Percentiles rank a stretch among this genome's conserved stretches.
Conservation (phyloP, 2,888 invertebrate species). For the Temnothorax rugatulus region DNA sequence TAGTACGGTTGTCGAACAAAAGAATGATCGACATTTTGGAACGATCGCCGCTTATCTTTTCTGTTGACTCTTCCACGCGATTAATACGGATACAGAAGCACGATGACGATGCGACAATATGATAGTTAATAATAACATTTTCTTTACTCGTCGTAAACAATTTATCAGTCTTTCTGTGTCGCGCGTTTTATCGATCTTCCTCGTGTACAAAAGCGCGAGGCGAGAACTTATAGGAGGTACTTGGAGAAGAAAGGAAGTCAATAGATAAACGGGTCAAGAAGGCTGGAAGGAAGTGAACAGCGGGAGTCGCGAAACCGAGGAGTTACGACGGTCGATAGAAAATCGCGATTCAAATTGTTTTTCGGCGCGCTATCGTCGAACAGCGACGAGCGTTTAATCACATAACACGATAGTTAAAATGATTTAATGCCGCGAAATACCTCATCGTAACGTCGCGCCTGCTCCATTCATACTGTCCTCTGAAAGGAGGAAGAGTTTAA, state of each 20-base stretch:
- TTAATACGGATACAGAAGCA: slow-evolving; percentile 34
- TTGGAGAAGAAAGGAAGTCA: slow-evolving; percentile 16
- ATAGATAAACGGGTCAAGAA: slow-evolving; percentile 48
- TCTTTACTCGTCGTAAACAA: slow-evolving; percentile 48
- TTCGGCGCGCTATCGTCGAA: neutral
- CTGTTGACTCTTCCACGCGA: slow-evolving; percentile 23
- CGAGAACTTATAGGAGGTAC: slow-evolving; percentile 31
- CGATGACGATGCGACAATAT: slow-evolving; percentile 20
- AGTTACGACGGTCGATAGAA: slow-evolving; percentile 41
- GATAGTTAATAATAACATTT: slow-evolving; percentile 48
- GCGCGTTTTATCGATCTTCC: slow-evolving; percentile 32
- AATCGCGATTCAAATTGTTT: slow-evolving; percentile 51
- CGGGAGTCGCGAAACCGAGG: neutral
- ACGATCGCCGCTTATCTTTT: slow-evolving; percentile 25
- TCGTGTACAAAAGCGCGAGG: slow-evolving; percentile 19
- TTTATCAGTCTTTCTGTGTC: slow-evolving; percentile 42
- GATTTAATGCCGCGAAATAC: slow-evolving; percentile 46
- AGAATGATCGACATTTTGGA: slow-evolving; percentile 22
- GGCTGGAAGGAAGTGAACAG: slow-evolving; percentile 13
- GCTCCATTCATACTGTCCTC: neutral
- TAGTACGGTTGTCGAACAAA: neutral
- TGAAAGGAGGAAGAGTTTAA: neutral
- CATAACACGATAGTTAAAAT: slow-evolving; percentile 35
- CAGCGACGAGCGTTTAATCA: slow-evolving; percentile 18
- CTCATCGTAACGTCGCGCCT: neutral